These are phyloP conservation scores for Sebastes miniatus DNA, from an alignment of 2,797 vertebrate genomes.

Conservation along the genomic window DNA sequence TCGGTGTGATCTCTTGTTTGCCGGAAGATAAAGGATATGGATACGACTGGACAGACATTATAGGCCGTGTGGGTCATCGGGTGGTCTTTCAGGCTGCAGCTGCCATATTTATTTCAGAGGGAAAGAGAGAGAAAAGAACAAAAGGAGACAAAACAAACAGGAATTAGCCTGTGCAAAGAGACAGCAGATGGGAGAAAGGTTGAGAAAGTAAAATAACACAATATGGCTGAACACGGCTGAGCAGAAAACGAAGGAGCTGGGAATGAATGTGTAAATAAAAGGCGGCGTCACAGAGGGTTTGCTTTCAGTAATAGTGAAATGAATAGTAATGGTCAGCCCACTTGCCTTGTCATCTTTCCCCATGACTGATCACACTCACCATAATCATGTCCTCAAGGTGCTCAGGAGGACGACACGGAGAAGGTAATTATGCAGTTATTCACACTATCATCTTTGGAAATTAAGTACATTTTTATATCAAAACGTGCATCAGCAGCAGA, in stretches of 20 bases:
- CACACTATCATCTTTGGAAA: constrained; percentile 23
- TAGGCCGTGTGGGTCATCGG: constrained; percentile 29
- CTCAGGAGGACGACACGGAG: constrained; percentile 2
- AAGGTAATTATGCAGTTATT: constrained; percentile 12
- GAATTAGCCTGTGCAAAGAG: constrained; percentile 26
- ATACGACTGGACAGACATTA: constrained; percentile 42
- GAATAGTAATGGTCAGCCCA: constrained; percentile 41
- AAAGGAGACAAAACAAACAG: not conserved
- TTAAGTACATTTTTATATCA: constrained; percentile 6
- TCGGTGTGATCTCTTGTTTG: constrained; percentile 25
- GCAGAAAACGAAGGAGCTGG: constrained; percentile 5
- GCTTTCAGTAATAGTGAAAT: constrained; percentile 25
- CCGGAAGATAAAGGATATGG: constrained; percentile 32
- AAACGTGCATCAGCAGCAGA: not conserved
- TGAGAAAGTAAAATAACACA: constrained; percentile 8
- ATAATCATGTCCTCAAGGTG: constrained; percentile 17
- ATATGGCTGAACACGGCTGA: constrained; percentile 3
- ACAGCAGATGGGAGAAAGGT: constrained; percentile 10
- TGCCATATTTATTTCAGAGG: constrained; percentile 41
- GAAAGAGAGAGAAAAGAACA: not conserved
- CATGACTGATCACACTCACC: constrained; percentile 28
- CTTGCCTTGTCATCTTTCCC: constrained; percentile 26
- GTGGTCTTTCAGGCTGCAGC: constrained; percentile 38
- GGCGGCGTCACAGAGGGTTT: not conserved
- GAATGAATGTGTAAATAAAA: constrained; percentile 13